phyloP scores from a whole-genome alignment of 1,140 invertebrate species.

The Helicorthomorpha holstii region DNA sequence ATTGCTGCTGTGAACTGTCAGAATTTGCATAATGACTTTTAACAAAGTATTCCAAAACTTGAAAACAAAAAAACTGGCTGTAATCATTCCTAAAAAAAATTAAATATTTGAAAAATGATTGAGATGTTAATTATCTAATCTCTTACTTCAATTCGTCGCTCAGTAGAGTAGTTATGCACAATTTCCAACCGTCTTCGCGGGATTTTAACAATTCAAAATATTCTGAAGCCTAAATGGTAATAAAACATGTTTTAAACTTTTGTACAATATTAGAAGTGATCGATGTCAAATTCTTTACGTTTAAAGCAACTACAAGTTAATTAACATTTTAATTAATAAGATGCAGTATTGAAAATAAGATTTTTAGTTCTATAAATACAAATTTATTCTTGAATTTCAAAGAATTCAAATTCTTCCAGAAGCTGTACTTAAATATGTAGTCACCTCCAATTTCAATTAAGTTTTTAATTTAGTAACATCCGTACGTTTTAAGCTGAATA shows the following conservation, averaged over 20 bases:
- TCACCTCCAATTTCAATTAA: too few relatives aligned
- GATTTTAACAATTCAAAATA: slow-evolving; percentile 34
- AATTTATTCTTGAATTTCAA: too few relatives aligned
- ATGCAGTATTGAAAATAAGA: too few relatives aligned
- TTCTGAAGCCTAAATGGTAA: slow-evolving; percentile 12
- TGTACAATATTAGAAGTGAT: too few relatives aligned
- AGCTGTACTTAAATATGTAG: too few relatives aligned
- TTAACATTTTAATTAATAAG: too few relatives aligned
- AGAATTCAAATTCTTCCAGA: too few relatives aligned
- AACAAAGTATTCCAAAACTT: slow-evolving; percentile 31
- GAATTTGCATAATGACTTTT: slow-evolving; percentile 20
- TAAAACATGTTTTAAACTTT: neutral
- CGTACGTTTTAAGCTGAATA: too few relatives aligned
- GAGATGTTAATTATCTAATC: slow-evolving; percentile 16
- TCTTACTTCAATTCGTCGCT: slow-evolving; percentile 15
- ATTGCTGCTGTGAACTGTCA: slow-evolving; percentile 14
- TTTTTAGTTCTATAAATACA: too few relatives aligned
- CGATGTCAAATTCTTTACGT: too few relatives aligned
- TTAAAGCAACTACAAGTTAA: too few relatives aligned
- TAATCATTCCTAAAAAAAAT: slow-evolving; percentile 26
- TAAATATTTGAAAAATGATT: neutral
- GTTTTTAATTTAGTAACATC: too few relatives aligned
- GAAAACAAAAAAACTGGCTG: slow-evolving; percentile 33
- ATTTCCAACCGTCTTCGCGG: slow-evolving; percentile 30
- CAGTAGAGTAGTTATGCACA: slow-evolving; percentile 26